Evolutionary conservation across 2,888 invertebrate genomes (phyloP).

Genomic region (Crossocerus cetratus): DNA sequence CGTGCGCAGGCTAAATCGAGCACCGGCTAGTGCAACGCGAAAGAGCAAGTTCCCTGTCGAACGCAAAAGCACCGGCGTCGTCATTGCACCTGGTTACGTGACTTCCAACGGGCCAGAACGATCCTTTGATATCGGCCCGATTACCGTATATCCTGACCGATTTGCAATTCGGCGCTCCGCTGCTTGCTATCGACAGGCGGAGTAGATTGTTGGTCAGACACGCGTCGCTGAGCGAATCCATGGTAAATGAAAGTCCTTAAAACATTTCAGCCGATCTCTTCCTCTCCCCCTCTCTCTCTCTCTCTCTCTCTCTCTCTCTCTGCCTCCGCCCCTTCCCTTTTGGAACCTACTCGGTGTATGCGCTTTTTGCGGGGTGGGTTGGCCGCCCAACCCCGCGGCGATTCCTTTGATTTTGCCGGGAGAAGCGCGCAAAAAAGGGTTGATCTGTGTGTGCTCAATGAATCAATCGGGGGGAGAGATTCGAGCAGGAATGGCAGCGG

Average conservation of each 20-base stretch:
- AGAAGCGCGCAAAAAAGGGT: too few species aligned
- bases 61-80: constrained; percentile 26
- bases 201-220: constrained; percentile 42
- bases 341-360: background rate
- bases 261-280: constrained; percentile 32
- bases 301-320: background rate
- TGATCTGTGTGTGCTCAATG: too few species aligned
- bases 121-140: constrained; percentile 52
- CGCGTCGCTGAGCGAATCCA: constrained; percentile 17
- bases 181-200: constrained; percentile 50
- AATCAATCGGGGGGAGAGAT: too few species aligned
- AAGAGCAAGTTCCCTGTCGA: constrained; percentile 27
- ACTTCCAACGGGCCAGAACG: constrained; percentile 19
- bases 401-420: too few species aligned
- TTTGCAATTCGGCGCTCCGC: constrained; percentile 25
- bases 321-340: too few species aligned
- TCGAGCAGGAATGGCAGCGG: too few species aligned
- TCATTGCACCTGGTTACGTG: constrained; percentile 25
- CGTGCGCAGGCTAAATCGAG: background rate
- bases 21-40: constrained; percentile 4
- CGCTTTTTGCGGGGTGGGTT: too few species aligned
- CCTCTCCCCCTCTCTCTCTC: background rate
- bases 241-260: constrained; percentile 26
- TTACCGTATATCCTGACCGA: constrained; percentile 40
- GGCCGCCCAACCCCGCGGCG: too few species aligned